Conservation (phyloP, 2,888 invertebrate species). For the Crossocerus cetratus region DNA sequence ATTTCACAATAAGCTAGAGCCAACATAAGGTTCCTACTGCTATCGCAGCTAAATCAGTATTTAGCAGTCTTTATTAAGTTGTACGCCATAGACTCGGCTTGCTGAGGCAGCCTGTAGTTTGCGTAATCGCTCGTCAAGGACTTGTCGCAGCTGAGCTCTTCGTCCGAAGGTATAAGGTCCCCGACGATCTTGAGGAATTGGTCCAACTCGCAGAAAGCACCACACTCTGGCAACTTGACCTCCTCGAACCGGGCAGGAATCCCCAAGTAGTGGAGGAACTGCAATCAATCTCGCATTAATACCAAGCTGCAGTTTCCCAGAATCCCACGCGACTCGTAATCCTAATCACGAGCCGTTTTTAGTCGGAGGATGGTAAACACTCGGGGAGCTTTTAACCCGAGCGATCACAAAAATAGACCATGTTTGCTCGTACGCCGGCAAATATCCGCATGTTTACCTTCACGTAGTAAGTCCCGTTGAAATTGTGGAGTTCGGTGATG, state of each 20-base stretch:
- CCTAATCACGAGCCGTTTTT: too few relatives aligned
- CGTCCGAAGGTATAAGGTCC: slow-evolving; percentile 53
- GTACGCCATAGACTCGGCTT: slow-evolving; percentile 13
- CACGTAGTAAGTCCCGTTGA: slow-evolving; percentile 73
- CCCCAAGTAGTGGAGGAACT: slow-evolving; percentile 51
- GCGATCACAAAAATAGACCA: too few relatives aligned
- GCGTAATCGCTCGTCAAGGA: slow-evolving; percentile 1
- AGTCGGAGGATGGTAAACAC: too few relatives aligned
- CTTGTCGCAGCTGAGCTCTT: slow-evolving; percentile 55
- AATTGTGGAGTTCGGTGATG: slow-evolving; percentile 78
- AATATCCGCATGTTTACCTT: slow-evolving; percentile 70
- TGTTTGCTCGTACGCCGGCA: too few relatives aligned
- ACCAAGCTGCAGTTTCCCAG: too few relatives aligned
- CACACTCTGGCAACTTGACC: slow-evolving; percentile 55
- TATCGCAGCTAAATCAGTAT: background rate
- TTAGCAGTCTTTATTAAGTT: slow-evolving; percentile 20
- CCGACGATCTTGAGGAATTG: slow-evolving; percentile 52
- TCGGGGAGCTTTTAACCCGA: too few relatives aligned
- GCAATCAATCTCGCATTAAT: too few relatives aligned
- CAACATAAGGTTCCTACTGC: too few relatives aligned
- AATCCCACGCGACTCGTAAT: too few relatives aligned
- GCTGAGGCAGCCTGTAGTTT: background rate
- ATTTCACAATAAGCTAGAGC: too few relatives aligned
- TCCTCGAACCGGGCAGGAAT: slow-evolving; percentile 39
- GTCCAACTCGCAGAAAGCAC: slow-evolving; percentile 56